These are phyloP conservation scores for Lacanobia wlatinum DNA, from an alignment of 2,888 invertebrate genomes.

Conservation along the genomic window DNA sequence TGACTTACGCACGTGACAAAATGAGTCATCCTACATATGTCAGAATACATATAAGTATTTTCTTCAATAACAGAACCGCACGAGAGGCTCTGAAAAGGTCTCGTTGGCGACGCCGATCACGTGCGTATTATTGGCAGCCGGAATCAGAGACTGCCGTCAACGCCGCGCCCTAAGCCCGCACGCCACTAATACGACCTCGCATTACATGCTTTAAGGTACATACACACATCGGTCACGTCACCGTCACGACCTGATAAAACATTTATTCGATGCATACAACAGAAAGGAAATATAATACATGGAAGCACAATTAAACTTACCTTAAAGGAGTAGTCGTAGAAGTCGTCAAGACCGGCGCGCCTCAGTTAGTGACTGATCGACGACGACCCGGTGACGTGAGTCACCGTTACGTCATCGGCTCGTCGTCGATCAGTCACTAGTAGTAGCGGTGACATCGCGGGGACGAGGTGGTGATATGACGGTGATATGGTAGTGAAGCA, in stretches of 20 bases:
- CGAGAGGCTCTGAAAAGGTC: constrained; percentile 71
- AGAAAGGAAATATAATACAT: no score
- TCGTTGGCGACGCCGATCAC: constrained; percentile 79
- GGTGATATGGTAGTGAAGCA: background rate
- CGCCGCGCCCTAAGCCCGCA: constrained; percentile 68
- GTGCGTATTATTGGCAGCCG: constrained; percentile 87
- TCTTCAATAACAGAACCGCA: constrained; percentile 77
- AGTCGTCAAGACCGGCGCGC: no score
- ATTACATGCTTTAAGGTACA: constrained; percentile 32
- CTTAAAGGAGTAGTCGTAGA: no score
- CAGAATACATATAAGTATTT: constrained; percentile 72
- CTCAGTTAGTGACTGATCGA: no score
- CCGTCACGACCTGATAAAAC: background rate
- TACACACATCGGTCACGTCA: constrained; percentile 2
- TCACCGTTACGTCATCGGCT: no score
- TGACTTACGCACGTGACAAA: constrained; percentile 66
- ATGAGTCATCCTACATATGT: constrained; percentile 70
- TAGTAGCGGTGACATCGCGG: background rate
- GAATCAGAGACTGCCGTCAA: constrained; percentile 83
- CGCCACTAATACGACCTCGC: constrained; percentile 65
- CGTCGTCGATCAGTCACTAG: no score
- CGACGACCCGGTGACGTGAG: background rate
- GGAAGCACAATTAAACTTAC: background rate
- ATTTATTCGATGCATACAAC: no score
- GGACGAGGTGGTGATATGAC: background rate